phyloP scores from a whole-genome alignment of 2,888 invertebrate species.

The Acronicta leporina region DNA sequence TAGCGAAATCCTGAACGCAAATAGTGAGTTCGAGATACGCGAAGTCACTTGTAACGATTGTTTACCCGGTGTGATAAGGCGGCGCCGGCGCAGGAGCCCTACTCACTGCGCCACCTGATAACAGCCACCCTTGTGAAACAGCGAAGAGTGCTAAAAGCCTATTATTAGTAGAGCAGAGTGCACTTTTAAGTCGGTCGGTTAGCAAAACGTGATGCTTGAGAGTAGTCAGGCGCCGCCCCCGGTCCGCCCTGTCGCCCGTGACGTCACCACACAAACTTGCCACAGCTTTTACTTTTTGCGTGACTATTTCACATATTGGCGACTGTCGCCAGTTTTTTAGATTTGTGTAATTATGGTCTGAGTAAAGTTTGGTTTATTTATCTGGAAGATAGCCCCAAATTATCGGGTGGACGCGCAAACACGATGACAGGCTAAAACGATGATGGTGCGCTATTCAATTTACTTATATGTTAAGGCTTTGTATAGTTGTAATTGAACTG shows the following conservation, averaged over 20 bases:
- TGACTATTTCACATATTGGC: conserved; percentile 82
- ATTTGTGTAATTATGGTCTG: conserved; percentile 83
- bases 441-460: conserved; percentile 53
- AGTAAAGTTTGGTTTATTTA: conserved; percentile 79
- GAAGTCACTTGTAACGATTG: conserved; percentile 83
- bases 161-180: conserved; percentile 77
- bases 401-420: conserved; percentile 66
- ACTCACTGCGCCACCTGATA: conserved; percentile 74
- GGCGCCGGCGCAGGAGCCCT: conserved; percentile 83
- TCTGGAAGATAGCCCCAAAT: conserved; percentile 71
- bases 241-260: conserved; percentile 86
- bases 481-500: conserved; percentile 65
- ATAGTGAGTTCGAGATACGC: conserved; percentile 76
- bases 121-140: conserved; percentile 72
- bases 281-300: conserved; percentile 81
- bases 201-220: conserved; percentile 65
- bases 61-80: conserved; percentile 84
- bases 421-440: conserved; percentile 62
- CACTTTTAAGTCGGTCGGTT: conserved; percentile 73
- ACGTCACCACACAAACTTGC: conserved; percentile 82
- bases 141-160: conserved; percentile 83
- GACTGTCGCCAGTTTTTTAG: conserved; percentile 86
- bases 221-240: conserved; percentile 80
- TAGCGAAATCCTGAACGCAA: conserved; percentile 82
- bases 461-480: conserved; percentile 53